Evolutionary conservation across 2,113 vertebrate species (phyloP), one percentile per base, ranked within the genome.

Genomic region (Oryzias javanicus): DNA sequence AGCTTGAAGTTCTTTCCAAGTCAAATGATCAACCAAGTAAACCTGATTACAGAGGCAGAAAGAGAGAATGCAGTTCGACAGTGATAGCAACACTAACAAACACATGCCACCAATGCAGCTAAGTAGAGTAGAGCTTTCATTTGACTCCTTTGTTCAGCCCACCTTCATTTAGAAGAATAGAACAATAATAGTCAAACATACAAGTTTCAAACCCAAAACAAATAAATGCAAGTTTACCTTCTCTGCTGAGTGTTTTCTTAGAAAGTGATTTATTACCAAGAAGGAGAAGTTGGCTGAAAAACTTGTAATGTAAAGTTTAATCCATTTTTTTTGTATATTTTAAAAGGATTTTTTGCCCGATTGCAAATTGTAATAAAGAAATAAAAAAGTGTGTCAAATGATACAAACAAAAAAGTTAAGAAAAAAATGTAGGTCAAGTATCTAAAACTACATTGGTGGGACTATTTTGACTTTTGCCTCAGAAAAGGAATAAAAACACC

Each of bases 21-120:
- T 82, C 74, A 82, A 84, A 82, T 80, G 80, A 84, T 73, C 69
- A 72, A 67, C 45, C 35, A 54, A 73, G 63, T 67, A 76, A 79
- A 82, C 60, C 29, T 61, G 67, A 81, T 85, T 78, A 81, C 45
- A 66, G 35, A 42, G 19, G 53, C 55, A 51, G 41, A 72, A 64
- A 78, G 56, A 79, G 62, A 76, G 56, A 20, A 27, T 27, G 74
- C 60, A 69, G 70, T 70, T 84, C 50, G 74, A 67, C 44, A 46
- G 54, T 63, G 42, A 22, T 48, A 60, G 57, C 67, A 60, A 79
- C 75, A 76, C 48, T 70, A 81, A 78, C 47, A 60, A 54, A 62
- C 76, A 74, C 70, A 67, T 8, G 44, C 48, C 22, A 60, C 46
- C 54, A 44, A 56, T 35, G 20, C n/a, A 52, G 42, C 22, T 49